Evolutionary conservation across 2,888 invertebrate genomes (phyloP), one percentile per base, ranked within the genome.

Genomic region (Labia minor): DNA sequence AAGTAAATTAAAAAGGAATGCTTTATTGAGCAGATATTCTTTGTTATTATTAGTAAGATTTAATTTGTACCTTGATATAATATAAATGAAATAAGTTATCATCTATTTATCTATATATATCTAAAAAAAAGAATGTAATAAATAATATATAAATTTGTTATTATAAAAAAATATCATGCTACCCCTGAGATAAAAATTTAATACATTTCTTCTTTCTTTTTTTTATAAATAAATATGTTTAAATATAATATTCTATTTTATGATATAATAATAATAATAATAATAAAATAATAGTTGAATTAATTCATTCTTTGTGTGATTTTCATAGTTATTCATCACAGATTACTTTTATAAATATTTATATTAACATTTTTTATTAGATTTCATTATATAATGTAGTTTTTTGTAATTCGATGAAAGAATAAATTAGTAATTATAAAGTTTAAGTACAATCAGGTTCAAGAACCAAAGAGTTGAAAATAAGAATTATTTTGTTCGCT

Each of bases 261-360:
- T 65, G 37, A n/a, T 49, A 64, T 14, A n/a, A 11, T 14, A 18
- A 14, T 19, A 33, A 19, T 21, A 20, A 16, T 19, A 33, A n/a
- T 65, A 14, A 14, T 19, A 37, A 65, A 11, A 14, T 19, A 16
- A 14, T 64, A 21, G n/a, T n/a, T n/a, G n/a, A n/a, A n/a, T n/a
- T n/a, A n/a, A 19, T 21, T 16, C 61, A 14, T 19, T 62, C 63
- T 61, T 61, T 66, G 66, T n/a, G n/a, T 49, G 49, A 49, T 49
- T 49, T 49, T n/a, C n/a, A 49, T n/a, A 3, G 16, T 49, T 62
- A 66, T 62, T 62, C 62, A 33, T 66, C 66, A 66, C 8, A 18
- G 14, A 62, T 14, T 66, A 20, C 61, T 62, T 19, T 62, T 62
- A 33, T 21, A 37, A 61, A 33, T 62, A 11, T 62, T 37, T 18